phyloP scores from a whole-genome alignment of 2,113 vertebrate species.

The Phoenicopterus ruber region DNA sequence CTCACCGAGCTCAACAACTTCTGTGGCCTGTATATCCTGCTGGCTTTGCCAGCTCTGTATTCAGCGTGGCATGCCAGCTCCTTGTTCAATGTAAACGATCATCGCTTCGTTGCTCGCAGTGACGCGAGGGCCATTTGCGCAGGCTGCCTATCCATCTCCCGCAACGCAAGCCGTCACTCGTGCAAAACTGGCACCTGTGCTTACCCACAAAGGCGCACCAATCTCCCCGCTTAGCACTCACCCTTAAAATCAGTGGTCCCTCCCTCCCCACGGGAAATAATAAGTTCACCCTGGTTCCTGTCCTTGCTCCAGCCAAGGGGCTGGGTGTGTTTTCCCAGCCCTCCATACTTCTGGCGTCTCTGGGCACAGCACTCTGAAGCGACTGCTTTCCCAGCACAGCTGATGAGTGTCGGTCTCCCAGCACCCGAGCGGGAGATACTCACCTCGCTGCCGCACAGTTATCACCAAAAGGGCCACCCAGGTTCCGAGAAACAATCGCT shows the following conservation, averaged over 20 bases:
- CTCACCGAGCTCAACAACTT: background rate
- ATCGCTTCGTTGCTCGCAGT: background rate
- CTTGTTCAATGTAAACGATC: background rate
- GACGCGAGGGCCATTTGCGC: background rate
- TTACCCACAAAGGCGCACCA: accelerated
- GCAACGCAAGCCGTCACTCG: accelerated
- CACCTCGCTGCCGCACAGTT: slow-evolving; percentile 67
- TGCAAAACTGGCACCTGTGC: background rate
- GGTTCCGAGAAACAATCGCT: slow-evolving; percentile 66
- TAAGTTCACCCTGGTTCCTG: background rate
- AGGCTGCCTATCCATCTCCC: background rate
- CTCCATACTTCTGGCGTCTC: background rate
- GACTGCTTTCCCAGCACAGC: background rate
- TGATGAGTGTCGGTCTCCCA: background rate
- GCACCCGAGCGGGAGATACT: slow-evolving; percentile 25
- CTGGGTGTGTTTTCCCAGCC: background rate
- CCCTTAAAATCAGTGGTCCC: background rate
- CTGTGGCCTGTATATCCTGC: too few relatives aligned
- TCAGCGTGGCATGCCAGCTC: background rate
- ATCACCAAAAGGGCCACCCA: slow-evolving; percentile 74
- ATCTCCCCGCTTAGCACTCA: background rate
- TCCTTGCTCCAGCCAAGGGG: background rate
- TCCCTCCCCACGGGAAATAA: background rate
- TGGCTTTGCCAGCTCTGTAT: background rate
- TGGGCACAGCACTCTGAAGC: background rate